Percentiles rank a stretch among this genome's conserved stretches.
Conservation (phyloP, 1,140 invertebrate species). For the Atta colombica region DNA sequence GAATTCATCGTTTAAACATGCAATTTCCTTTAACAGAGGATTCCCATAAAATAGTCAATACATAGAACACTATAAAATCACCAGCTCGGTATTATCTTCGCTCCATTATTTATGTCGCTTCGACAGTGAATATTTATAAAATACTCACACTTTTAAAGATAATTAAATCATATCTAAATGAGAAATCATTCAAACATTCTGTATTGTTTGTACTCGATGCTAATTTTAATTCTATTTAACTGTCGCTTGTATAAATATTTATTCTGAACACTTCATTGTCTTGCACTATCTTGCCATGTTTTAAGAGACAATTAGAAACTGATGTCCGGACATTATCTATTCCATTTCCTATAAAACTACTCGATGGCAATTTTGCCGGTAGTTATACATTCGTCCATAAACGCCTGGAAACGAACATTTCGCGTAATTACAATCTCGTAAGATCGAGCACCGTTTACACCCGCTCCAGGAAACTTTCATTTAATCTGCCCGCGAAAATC, state of each 20-base stretch:
- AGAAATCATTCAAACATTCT: background rate
- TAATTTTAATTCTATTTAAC: background rate
- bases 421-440: conserved; percentile 3
- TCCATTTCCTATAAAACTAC: background rate
- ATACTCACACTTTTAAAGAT: background rate
- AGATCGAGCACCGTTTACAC: background rate
- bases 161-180: background rate
- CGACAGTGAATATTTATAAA: background rate
- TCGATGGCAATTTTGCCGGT: background rate
- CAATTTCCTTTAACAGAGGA: conserved; percentile 11
- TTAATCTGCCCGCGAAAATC: conserved; percentile 52
- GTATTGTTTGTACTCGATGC: background rate
- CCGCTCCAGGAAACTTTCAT: conserved; percentile 42
- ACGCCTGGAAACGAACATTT: background rate
- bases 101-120: background rate
- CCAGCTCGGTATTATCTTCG: background rate
- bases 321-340: background rate
- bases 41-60: conserved; percentile 3
- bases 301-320: background rate
- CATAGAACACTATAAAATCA: background rate
- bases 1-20: conserved; percentile 13
- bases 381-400: conserved; percentile 5
- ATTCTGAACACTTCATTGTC: background rate
- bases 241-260: background rate
- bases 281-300: background rate